Conservation (phyloP, 1,140 invertebrate species). For the Pissodes strobi region DNA sequence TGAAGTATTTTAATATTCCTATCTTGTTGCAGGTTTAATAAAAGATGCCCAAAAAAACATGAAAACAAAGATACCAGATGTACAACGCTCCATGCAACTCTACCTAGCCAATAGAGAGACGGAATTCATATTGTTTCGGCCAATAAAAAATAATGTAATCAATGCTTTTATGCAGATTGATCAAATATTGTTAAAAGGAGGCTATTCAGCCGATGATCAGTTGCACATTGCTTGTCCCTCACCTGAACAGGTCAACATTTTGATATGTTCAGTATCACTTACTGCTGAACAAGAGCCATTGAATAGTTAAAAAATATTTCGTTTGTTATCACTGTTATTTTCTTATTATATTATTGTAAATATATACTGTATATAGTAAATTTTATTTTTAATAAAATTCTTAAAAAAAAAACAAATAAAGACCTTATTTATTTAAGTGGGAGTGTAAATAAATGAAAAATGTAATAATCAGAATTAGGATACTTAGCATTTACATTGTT, state of each 20-base stretch:
- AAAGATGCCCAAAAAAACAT: constrained; percentile 69
- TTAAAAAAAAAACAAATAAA: no score
- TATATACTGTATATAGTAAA: no score
- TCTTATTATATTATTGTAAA: no score
- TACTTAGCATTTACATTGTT: no score
- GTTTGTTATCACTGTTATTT: no score
- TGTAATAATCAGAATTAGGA: no score
- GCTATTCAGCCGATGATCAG: constrained; percentile 80
- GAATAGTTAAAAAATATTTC: constrained; percentile 2
- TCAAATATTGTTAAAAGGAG: constrained; percentile 71
- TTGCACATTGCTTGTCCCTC: constrained; percentile 85
- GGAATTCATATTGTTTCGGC: constrained; percentile 92
- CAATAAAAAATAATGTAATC: constrained; percentile 89
- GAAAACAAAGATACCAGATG: constrained; percentile 75
- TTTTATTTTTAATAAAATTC: no score
- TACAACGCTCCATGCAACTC: constrained; percentile 89
- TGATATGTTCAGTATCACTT: constrained; percentile 70
- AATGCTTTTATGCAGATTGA: constrained; percentile 82
- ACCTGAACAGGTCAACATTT: constrained; percentile 88
- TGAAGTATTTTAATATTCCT: background rate
- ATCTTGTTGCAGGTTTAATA: constrained; percentile 54
- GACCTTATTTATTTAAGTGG: no score
- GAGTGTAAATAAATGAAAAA: no score
- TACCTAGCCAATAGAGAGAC: constrained; percentile 97
- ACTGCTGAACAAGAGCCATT: constrained; percentile 25